Conservation (phyloP, 2,797 vertebrate species). For the Chiloscyllium punctatum region DNA sequence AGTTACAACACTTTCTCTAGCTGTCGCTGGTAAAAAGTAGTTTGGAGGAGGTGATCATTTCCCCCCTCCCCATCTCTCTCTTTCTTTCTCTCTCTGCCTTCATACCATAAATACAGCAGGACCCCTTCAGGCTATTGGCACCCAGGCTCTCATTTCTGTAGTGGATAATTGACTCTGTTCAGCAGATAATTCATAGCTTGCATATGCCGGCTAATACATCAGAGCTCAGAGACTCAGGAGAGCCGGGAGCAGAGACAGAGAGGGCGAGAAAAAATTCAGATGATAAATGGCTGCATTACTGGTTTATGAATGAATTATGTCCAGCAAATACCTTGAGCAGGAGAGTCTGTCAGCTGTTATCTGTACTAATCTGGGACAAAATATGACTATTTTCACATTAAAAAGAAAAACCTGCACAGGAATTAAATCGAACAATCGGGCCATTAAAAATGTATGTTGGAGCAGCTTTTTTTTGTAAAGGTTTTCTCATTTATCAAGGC, state of each 20-base stretch:
- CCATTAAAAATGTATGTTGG: conserved; percentile 73
- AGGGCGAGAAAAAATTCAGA: conserved; percentile 65
- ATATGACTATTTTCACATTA: conserved; percentile 84
- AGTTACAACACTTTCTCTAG: conserved; percentile 56
- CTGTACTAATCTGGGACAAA: conserved; percentile 92
- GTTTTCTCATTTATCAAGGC: conserved; percentile 74
- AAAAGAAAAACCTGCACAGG: conserved; percentile 65
- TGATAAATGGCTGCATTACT: conserved; percentile 89
- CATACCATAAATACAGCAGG: conserved; percentile 85
- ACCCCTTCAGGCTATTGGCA: conserved; percentile 78
- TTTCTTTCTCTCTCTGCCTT: conserved; percentile 70
- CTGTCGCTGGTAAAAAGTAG: conserved; percentile 46
- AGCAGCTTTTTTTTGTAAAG: conserved; percentile 63
- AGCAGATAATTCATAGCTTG: conserved; percentile 89
- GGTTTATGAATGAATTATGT: conserved; percentile 97
- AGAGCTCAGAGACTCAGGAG: conserved; percentile 71
- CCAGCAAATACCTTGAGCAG: conserved; percentile 90
- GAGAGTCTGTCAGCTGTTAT: conserved; percentile 78
- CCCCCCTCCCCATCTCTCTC: conserved; percentile 47
- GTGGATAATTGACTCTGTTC: conserved; percentile 99
- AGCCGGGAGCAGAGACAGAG: conserved; percentile 66
- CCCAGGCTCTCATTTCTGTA: conserved; percentile 68
- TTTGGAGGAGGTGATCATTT: conserved; percentile 39
- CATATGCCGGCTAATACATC: conserved; percentile 93
- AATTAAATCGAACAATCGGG: conserved; percentile 85